Conservation (phyloP, 2,888 invertebrate species). For the Lymantria monacha region DNA sequence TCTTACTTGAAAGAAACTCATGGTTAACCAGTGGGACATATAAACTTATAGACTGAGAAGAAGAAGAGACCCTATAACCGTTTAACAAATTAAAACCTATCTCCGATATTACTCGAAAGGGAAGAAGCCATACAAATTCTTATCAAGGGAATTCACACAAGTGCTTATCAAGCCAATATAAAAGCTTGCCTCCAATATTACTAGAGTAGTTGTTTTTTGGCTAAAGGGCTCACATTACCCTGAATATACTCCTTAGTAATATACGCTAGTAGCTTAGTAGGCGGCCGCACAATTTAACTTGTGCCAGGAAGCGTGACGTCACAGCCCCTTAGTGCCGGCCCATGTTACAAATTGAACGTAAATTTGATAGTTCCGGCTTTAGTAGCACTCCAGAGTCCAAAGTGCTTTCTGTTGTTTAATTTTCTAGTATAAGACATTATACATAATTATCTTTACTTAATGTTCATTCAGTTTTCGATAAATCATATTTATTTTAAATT, state of each 20-base stretch:
- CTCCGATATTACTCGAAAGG: too few relatives aligned
- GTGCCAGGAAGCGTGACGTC: conserved; percentile 36
- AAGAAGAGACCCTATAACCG: too few relatives aligned
- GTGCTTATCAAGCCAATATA: too few relatives aligned
- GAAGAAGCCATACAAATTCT: too few relatives aligned
- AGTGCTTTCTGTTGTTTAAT: conserved; percentile 15
- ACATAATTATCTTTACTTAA: not conserved
- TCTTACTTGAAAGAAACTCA: too few relatives aligned
- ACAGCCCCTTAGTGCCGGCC: conserved; percentile 37
- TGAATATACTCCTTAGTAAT: conserved; percentile 20
- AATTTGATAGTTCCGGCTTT: conserved; percentile 38
- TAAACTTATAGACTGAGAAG: too few relatives aligned
- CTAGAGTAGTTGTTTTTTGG: not conserved
- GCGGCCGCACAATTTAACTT: conserved; percentile 39
- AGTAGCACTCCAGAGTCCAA: conserved; percentile 19
- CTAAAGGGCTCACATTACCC: conserved; percentile 12
- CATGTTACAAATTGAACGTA: conserved; percentile 51
- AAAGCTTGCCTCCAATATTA: not conserved
- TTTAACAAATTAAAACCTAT: too few relatives aligned
- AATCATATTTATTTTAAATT: not conserved
- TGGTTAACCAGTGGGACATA: too few relatives aligned
- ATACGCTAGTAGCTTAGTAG: conserved; percentile 19
- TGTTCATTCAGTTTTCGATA: too few relatives aligned
- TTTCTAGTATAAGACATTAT: conserved; percentile 1
- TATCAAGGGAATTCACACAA: too few relatives aligned